These are phyloP conservation scores for Netelia inedita DNA, from an alignment of 2,888 invertebrate species.

Conservation along the genomic window DNA sequence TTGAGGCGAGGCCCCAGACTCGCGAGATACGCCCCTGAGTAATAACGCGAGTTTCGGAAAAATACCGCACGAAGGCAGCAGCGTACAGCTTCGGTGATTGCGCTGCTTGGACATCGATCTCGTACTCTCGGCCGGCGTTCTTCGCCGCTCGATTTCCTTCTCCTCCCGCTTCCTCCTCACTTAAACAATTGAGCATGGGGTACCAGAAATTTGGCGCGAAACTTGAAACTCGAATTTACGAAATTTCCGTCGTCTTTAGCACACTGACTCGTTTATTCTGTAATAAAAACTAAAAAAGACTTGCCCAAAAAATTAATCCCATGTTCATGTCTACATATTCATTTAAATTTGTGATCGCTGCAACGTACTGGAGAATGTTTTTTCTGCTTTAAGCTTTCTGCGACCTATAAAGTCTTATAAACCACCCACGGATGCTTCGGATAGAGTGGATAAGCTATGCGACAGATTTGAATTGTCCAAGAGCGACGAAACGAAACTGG, in stretches of 20 bases:
- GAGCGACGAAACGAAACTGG: slow-evolving; percentile 84
- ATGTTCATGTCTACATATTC: too few species aligned
- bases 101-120: slow-evolving; percentile 68
- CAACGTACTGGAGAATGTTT: slow-evolving; percentile 2
- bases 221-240: not conserved
- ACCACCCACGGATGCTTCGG: slow-evolving; percentile 89
- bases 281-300: too few species aligned
- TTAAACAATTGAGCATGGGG: slow-evolving; percentile 55
- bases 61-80: slow-evolving; percentile 77
- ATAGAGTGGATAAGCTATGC: slow-evolving; percentile 88
- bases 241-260: slow-evolving; percentile 26
- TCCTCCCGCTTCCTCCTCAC: slow-evolving; percentile 44
- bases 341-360: not conserved
- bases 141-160: slow-evolving; percentile 42
- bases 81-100: slow-evolving; percentile 73
- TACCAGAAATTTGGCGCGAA: slow-evolving; percentile 79
- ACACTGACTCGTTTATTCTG: not conserved
- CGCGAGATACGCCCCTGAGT: slow-evolving; percentile 49
- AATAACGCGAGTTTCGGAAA: slow-evolving; percentile 70
- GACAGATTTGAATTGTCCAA: slow-evolving; percentile 86
- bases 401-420: slow-evolving; percentile 91
- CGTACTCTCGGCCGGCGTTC: slow-evolving; percentile 73
- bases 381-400: slow-evolving; percentile 88
- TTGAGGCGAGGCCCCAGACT: not conserved
- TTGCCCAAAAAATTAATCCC: too few species aligned